Base-by-base conservation (phyloP, 2,888 invertebrate species). In the Bedellia somnulentella region DNA sequence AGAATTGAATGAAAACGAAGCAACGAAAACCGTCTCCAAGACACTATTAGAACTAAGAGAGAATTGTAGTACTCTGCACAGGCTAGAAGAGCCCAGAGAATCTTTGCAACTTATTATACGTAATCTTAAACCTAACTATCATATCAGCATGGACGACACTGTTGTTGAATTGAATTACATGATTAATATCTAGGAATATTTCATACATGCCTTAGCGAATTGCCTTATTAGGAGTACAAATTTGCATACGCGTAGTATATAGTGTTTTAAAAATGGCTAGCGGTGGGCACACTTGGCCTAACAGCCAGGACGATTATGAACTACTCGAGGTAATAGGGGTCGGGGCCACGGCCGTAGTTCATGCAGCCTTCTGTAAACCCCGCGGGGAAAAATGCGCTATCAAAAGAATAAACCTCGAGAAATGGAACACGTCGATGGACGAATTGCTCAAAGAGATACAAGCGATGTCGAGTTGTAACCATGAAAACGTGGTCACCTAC, bases 381-480 rank as follows among this genome's bases (percentile, higher is more conserved):
- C 81, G 94, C 30, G 86, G 86, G 44, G 97, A 99, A 70, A 92
- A 90, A 78, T 96, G 96, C 77, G 99, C 99, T 56, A 97, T 99
- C 55, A 99, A 99, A 66, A 82, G 97, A 44, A 99, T 99, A 62
- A 99, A 99, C 70, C 80, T 99, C 52, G 99, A 99, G 75, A 99
- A 99, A 80, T 99, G 98, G 91, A 99, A 98, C 75, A 99, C 98
- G 8, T 96, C 95, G 40, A 98, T 99, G 89, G 99, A 99, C 61
- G 99, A 99, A 64, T 78, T 99, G 37, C 78, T 96, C 61, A 94
- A 83, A 70, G 89, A 86, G 59, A 86, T 86, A 37, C 96, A 98
- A 71, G 98, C 98, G 16, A 99, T 99, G 99, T 96, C 96, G 35
- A 94, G 95, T 43, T 99, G 99, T 68, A 92, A 95, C 59, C 98